phyloP scores from a whole-genome alignment of 2,888 invertebrate species.

The Machimus rusticus region DNA sequence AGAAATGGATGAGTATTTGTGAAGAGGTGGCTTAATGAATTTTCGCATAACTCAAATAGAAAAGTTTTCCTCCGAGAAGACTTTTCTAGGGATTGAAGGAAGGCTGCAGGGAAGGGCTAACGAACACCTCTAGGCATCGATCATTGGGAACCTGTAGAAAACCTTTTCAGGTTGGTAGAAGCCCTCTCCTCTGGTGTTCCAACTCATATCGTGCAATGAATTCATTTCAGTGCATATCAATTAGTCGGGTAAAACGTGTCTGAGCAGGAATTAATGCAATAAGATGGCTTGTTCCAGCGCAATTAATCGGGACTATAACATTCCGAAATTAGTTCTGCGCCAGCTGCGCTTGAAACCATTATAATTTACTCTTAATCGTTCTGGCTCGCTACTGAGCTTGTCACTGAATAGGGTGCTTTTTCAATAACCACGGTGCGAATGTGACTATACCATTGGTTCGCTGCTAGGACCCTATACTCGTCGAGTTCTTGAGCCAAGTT shows the following conservation, averaged over 20 bases:
- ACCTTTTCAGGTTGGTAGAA: neutral
- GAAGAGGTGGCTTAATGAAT: neutral
- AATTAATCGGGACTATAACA: conserved; percentile 1
- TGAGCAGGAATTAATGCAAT: conserved; percentile 17
- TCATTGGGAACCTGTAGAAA: neutral
- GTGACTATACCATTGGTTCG: neutral
- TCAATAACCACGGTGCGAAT: neutral
- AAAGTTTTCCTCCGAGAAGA: neutral
- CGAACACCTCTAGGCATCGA: neutral
- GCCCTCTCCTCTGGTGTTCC: neutral
- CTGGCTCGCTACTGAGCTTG: neutral
- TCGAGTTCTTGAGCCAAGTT: neutral
- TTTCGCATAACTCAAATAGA: conserved; percentile 24
- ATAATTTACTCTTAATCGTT: conserved; percentile 7
- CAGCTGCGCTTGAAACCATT: conserved; percentile 6
- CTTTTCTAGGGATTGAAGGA: neutral
- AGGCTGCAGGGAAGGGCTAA: neutral
- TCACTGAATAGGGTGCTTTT: neutral
- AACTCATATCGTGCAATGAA: conserved; percentile 15
- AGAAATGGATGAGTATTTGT: neutral
- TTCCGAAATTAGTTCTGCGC: conserved; percentile 10
- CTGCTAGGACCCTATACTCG: neutral
- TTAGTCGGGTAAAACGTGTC: conserved; percentile 8
- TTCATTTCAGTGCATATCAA: conserved; percentile 21
- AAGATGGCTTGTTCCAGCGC: conserved; percentile 23